phyloP scores from a whole-genome alignment of 2,797 vertebrate genomes.

The Rhabdomys pumilio region DNA sequence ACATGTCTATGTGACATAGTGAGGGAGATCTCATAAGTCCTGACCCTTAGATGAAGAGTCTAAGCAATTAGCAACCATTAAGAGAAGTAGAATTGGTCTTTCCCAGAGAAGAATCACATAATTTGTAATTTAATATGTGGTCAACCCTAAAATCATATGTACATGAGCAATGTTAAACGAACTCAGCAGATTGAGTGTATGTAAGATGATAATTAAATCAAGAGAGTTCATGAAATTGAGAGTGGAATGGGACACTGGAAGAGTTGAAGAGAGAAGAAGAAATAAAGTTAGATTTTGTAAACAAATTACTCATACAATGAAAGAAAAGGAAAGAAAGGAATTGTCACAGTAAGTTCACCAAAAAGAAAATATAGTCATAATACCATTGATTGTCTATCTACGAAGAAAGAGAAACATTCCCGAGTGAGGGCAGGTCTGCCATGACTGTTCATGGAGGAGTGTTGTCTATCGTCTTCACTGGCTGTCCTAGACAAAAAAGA shows the following conservation, averaged over 20 bases:
- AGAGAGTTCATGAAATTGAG: neutral
- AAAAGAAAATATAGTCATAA: neutral
- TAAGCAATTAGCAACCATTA: neutral
- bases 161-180: neutral
- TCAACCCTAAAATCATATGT: neutral
- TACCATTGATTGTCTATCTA: neutral
- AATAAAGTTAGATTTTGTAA: neutral
- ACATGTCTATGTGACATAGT: neutral
- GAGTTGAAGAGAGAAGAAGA: neutral
- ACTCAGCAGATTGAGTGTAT: neutral
- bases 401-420: neutral
- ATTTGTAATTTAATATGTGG: neutral
- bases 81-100: neutral
- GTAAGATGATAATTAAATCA: neutral
- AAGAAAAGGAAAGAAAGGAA: neutral
- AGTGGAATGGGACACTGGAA: neutral
- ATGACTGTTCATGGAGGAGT: too few relatives aligned
- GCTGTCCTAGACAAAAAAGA: too few relatives aligned
- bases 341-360: neutral
- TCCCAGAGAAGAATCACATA: neutral
- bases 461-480: accelerated
- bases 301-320: neutral
- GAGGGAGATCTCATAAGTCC: neutral
- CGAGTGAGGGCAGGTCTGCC: accelerated
- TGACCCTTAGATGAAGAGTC: neutral